Conservation (phyloP, 2,113 vertebrate species). For the Microtus richardsoni region DNA sequence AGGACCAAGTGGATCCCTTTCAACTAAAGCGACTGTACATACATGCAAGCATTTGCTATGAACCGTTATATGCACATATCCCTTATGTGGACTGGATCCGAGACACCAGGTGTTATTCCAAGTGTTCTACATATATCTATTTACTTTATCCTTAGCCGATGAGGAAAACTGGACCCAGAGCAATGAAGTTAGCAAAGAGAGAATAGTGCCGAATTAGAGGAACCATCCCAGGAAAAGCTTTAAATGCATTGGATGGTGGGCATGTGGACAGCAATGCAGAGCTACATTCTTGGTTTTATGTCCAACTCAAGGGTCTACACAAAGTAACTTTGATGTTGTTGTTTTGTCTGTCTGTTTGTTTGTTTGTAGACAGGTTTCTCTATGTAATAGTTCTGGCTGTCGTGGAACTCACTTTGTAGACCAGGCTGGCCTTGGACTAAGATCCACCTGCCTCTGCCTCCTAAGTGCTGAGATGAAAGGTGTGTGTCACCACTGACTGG, state of each 20-base stretch:
- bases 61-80: background rate
- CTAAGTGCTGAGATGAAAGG: no score
- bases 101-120: background rate
- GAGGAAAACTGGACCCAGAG: background rate
- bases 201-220: background rate
- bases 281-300: background rate
- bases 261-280: background rate
- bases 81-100: background rate
- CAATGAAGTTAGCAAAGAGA: background rate
- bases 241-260: background rate
- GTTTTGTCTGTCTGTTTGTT: no score
- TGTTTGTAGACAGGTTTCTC: no score
- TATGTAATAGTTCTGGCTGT: no score
- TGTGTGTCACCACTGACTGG: no score
- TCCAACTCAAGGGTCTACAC: background rate
- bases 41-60: background rate
- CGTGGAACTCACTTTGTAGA: no score
- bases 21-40: background rate
- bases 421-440: no score
- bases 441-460: no score
- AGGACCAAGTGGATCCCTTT: background rate
- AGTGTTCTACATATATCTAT: background rate
- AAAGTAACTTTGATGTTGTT: background rate
- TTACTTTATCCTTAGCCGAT: background rate
- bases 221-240: background rate